Evolutionary conservation across 2,797 vertebrate species (phyloP), one percentile per base, ranked within the genome.

Genomic region (Lutjanus campechanus): DNA sequence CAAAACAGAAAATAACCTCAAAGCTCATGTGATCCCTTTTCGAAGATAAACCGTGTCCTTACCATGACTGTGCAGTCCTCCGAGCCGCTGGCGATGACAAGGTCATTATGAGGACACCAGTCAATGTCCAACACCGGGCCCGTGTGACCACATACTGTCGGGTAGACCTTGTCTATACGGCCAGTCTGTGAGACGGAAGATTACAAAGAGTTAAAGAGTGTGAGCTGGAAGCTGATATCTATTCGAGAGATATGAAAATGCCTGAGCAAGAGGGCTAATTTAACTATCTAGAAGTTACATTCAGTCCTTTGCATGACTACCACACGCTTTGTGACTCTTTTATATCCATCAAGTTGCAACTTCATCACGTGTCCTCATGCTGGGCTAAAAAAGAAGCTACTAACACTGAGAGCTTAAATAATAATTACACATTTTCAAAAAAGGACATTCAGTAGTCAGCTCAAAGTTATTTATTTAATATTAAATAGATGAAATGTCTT

Each of bases 31-130:
- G 25, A 49, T 63, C 11, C 3, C 13, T 56, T 10, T 55, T 13
- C 8, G 1, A 12, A 71, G 13, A 49, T 58, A 1, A 69, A 66
- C 17, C 0, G 2, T 0, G 12, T 82, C 50, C 90, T 91, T 89
- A 99, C 98, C 98, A 99, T 99, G 79, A 99, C 97, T 0, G 97
- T 97, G 95, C 98, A 99, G 93, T 99, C 98, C 94, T 99, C 98
- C 0, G 98, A 99, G 73, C 98, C 98, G 0, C 98, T 99, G 77
- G 98, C 98, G 11, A 99, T 98, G 69, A 99, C 97, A 0, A 96
- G 97, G 89, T 99, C 98, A 0, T 99, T 98, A 69, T 99, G 97
- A 60, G 98, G 98, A 91, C 98, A 99, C 98, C 98, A 99, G 75
- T 99, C 98, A 25, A 99, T 97, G 94, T 99, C 98, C 88, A 99